These are phyloP conservation scores for Entomobrya multifasciata DNA, from an alignment of 2,888 invertebrate species.

Conservation along the genomic window DNA sequence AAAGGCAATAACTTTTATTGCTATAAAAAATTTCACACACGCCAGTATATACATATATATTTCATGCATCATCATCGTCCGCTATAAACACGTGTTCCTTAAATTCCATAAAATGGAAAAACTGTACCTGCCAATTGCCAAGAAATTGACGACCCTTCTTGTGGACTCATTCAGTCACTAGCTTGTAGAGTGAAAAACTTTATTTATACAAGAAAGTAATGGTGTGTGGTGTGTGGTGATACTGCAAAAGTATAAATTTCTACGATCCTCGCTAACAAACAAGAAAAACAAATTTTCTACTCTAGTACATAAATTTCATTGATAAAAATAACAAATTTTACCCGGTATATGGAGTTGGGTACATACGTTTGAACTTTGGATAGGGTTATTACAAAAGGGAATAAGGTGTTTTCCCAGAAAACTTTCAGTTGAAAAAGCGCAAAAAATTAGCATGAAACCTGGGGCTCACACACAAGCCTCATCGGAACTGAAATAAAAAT, in stretches of 20 bases:
- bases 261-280: slow-evolving; percentile 9
- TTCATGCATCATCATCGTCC: too few relatives aligned
- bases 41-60: too few relatives aligned
- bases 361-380: slow-evolving; percentile 15
- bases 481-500: slow-evolving; percentile 39
- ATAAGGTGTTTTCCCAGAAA: slow-evolving; percentile 53
- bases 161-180: background rate
- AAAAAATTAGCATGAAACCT: slow-evolving; percentile 60
- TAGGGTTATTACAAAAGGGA: slow-evolving; percentile 41
- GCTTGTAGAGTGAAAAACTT: slow-evolving; percentile 13
- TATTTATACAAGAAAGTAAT: background rate
- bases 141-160: background rate
- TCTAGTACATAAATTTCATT: slow-evolving; percentile 14
- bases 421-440: background rate
- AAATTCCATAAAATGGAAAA: slow-evolving; percentile 17
- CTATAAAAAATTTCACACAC: background rate
- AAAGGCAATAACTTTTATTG: slow-evolving; percentile 35
- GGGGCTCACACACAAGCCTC: too few relatives aligned
- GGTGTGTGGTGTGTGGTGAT: background rate
- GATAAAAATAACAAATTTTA: slow-evolving; percentile 44
- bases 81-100: slow-evolving; percentile 35
- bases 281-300: slow-evolving; percentile 1
- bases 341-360: background rate
- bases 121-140: background rate
- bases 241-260: slow-evolving; percentile 1